Conservation (phyloP, 2,888 invertebrate species). For the Papilio elwesi region DNA sequence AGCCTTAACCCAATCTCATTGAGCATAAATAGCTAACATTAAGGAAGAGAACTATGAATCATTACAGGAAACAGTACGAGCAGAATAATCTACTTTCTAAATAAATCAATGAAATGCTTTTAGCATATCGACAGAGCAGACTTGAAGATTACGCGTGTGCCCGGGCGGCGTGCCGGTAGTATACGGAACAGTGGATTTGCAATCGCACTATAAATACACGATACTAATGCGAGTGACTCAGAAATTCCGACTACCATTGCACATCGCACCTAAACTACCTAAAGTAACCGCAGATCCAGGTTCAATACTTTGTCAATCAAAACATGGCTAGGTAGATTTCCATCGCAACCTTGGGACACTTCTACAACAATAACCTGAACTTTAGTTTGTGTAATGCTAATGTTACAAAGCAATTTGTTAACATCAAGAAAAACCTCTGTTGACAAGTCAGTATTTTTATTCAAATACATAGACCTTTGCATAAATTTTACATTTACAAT, state of each 20-base stretch:
- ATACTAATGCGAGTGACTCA: conserved; percentile 61
- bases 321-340: no score
- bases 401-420: no score
- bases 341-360: no score
- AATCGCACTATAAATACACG: conserved; percentile 64
- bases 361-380: no score
- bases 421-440: no score
- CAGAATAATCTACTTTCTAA: conserved; percentile 3
- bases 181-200: conserved; percentile 53
- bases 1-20: no score
- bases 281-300: not conserved
- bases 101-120: conserved; percentile 34
- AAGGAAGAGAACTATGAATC: not conserved
- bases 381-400: no score
- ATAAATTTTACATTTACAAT: no score
- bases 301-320: not conserved
- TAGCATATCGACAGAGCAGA: conserved; percentile 26
- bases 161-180: conserved; percentile 46
- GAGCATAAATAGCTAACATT: no score
- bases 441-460: no score
- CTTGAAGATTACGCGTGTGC: conserved; percentile 21
- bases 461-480: no score
- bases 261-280: conserved; percentile 1
- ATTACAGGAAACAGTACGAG: conserved; percentile 9
- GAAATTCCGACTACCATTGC: conserved; percentile 44